phyloP scores from a whole-genome alignment of 2,888 invertebrate species.

The Nebria salina region DNA sequence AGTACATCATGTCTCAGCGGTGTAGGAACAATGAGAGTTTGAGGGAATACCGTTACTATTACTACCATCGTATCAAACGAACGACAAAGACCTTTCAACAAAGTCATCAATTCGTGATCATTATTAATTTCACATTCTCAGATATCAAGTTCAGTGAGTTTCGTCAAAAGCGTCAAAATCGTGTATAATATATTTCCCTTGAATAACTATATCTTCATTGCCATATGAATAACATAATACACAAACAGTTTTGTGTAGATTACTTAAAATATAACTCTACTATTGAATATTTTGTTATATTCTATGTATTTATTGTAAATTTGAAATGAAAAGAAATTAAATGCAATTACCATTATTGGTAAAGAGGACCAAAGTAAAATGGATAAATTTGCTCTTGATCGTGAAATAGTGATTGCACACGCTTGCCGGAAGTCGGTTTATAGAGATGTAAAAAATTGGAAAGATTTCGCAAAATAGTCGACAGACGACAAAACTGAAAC shows the following conservation, averaged over 20 bases:
- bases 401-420: too few species aligned
- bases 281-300: too few species aligned
- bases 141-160: not conserved
- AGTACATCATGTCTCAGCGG: constrained; percentile 11
- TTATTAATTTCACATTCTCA: not conserved
- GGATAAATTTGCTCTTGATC: too few species aligned
- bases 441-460: too few species aligned
- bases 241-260: not conserved
- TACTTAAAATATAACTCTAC: too few species aligned
- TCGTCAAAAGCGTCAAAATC: not conserved
- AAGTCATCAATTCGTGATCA: not conserved
- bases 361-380: too few species aligned
- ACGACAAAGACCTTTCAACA: not conserved
- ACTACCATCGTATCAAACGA: not conserved
- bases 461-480: too few species aligned
- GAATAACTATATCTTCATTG: not conserved
- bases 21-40: not conserved
- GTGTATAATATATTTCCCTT: not conserved
- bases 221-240: not conserved
- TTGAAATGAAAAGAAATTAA: too few species aligned
- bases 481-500: not conserved
- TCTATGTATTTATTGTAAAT: too few species aligned
- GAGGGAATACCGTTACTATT: not conserved
- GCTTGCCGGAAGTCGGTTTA: too few species aligned
- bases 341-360: too few species aligned